Conservation (phyloP, 2,888 invertebrate genomes). For the Amblyjoppa fuscipennis region DNA sequence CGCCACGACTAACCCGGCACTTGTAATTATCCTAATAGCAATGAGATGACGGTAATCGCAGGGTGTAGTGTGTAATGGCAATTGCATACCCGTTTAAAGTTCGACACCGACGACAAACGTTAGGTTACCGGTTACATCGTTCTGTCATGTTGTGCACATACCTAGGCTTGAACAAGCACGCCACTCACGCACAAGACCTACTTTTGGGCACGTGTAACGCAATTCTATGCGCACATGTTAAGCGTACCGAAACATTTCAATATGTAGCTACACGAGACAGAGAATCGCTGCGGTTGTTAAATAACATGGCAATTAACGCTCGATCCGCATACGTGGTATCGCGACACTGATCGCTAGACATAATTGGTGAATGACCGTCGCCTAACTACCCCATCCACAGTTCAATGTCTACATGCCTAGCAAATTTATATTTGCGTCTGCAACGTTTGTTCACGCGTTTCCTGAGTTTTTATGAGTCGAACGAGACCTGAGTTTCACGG, state of each 20-base stretch:
- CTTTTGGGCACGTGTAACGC: conserved; percentile 2
- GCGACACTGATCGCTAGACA: conserved; percentile 36
- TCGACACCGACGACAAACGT: conserved; percentile 52
- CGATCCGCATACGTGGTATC: conserved; percentile 14
- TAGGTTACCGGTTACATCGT: conserved; percentile 9
- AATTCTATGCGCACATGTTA: conserved; percentile 1
- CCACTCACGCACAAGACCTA: conserved; percentile 6
- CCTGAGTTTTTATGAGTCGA: background rate
- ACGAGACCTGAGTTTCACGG: background rate
- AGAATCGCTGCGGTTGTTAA: conserved; percentile 34
- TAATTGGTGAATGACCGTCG: conserved; percentile 39
- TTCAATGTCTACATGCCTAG: background rate
- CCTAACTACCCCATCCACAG: conserved; percentile 13
- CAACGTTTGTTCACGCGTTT: background rate
- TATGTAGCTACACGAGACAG: background rate
- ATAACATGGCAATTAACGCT: conserved; percentile 51
- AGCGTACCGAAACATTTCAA: background rate
- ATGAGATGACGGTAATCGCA: conserved; percentile 59
- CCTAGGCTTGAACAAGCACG: background rate
- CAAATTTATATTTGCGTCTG: conserved; percentile 10
- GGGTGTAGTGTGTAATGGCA: conserved; percentile 32
- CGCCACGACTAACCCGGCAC: conserved; percentile 52
- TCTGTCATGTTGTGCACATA: conserved; percentile 4
- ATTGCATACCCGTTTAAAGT: conserved; percentile 55
- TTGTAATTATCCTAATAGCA: conserved; percentile 60